Conservation (phyloP, 92 coral and sea anemone species). For the Palythoa heliodiscus region DNA sequence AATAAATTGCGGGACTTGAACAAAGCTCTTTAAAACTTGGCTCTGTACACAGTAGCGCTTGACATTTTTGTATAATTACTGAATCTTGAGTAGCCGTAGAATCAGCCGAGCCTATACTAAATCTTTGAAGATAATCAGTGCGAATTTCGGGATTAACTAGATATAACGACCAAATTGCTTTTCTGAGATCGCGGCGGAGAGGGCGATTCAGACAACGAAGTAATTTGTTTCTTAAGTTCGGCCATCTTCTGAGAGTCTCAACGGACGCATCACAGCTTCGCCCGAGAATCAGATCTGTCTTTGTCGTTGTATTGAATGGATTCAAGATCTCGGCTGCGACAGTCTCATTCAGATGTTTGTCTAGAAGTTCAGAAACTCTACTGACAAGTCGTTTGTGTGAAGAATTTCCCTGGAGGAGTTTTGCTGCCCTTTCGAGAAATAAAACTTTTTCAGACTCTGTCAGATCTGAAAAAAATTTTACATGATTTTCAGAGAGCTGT, state of each 20-base stretch:
- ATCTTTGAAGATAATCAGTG: conserved; percentile 44
- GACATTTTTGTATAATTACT: conserved; percentile 68
- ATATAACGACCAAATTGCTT: conserved; percentile 73
- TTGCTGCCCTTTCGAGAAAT: conserved; percentile 87
- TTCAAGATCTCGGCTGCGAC: conserved; percentile 57
- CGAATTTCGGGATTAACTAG: conserved; percentile 64
- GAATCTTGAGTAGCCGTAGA: conserved; percentile 48
- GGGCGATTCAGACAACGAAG: conserved; percentile 77
- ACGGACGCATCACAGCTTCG: conserved; percentile 63
- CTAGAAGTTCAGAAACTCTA: conserved; percentile 67
- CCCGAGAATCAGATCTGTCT: conserved; percentile 69
- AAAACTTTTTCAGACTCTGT: conserved; percentile 78
- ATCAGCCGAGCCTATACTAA: conserved; percentile 20
- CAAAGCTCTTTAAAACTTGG: conserved; percentile 38
- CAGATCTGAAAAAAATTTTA: conserved; percentile 81
- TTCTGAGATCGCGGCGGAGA: conserved; percentile 66
- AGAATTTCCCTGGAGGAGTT: conserved; percentile 65
- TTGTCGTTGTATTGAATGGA: conserved; percentile 66
- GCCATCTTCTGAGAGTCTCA: conserved; percentile 79
- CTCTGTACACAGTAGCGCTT: conserved; percentile 71
- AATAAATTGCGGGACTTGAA: conserved; percentile 45
- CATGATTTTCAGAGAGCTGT: conserved; percentile 80
- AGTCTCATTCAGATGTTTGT: conserved; percentile 69
- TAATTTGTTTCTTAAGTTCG: conserved; percentile 68
- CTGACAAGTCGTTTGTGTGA: conserved; percentile 59